Evolutionary conservation across 1,140 invertebrate genomes (phyloP).

Genomic region (Wasmannia auropunctata): DNA sequence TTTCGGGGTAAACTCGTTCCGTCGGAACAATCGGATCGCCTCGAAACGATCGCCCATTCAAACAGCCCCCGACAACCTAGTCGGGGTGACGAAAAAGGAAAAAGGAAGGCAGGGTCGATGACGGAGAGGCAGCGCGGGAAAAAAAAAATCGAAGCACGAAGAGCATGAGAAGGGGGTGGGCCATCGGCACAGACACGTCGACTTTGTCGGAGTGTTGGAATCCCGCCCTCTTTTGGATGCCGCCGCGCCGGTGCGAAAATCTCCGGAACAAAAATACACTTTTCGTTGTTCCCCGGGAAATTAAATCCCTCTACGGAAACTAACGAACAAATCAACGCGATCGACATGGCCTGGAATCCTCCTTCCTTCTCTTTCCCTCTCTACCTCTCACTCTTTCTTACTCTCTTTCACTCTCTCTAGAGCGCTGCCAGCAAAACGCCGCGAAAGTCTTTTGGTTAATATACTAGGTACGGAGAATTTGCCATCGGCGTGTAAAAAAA

Average conservation of each 20-base stretch:
- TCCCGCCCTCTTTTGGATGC: constrained; percentile 49
- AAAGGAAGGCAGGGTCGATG: constrained; percentile 39
- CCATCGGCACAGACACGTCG: constrained; percentile 40
- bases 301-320: constrained; percentile 39
- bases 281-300: constrained; percentile 21
- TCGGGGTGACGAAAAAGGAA: constrained; percentile 51
- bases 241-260: constrained; percentile 31
- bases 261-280: constrained; percentile 50
- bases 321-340: constrained; percentile 37
- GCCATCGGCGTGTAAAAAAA: constrained; percentile 1
- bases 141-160: constrained; percentile 28
- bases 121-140: constrained; percentile 44
- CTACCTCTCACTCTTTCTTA: neutral
- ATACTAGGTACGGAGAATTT: too few relatives aligned
- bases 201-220: constrained; percentile 44
- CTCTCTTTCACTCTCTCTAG: neutral
- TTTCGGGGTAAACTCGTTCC: constrained; percentile 60
- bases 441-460: neutral
- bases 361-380: too few relatives aligned
- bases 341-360: neutral
- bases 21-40: constrained; percentile 60
- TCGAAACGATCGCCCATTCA: constrained; percentile 68
- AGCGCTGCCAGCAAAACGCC: neutral
- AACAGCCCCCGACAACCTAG: constrained; percentile 62
- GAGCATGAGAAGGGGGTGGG: neutral